Percentiles rank a stretch among this genome's conserved stretches.
Evolutionary conservation across 53 echinoderm and acorn worm species (phyloP).

Genomic region (Crossaster papposus): DNA sequence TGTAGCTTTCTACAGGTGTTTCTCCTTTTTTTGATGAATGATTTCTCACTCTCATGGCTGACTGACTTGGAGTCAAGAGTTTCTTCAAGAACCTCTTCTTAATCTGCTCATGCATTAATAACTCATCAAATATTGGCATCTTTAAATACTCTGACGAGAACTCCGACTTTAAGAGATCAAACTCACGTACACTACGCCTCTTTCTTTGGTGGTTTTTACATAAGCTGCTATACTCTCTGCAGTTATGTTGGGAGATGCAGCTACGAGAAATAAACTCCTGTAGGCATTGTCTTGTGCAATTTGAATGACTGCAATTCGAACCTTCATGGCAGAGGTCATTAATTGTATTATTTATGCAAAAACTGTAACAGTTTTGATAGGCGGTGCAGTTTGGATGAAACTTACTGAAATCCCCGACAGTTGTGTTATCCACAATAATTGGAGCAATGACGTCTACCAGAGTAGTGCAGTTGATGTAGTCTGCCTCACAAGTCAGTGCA

Average conservation of each 20-base stretch:
- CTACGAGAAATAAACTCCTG: conserved; percentile 43
- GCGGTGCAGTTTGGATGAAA: conserved; percentile 40
- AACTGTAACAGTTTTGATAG: conserved; percentile 31
- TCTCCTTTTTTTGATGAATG: neutral
- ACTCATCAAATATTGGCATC: neutral
- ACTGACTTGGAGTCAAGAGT: neutral
- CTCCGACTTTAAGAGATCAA: neutral
- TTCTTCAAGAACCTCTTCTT: conserved; percentile 35
- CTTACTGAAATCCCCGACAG: neutral
- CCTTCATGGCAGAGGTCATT: neutral
- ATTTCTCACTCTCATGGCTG: neutral
- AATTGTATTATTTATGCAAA: neutral
- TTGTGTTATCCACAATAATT: neutral
- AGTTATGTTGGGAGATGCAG: conserved; percentile 40
- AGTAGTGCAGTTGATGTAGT: conserved; percentile 24
- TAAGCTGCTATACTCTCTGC: conserved; percentile 24
- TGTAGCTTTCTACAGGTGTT: neutral
- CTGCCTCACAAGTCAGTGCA: conserved; percentile 16
- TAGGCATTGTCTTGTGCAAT: conserved; percentile 56
- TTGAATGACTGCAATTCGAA: conserved; percentile 29
- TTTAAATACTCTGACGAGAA: neutral
- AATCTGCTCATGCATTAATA: neutral
- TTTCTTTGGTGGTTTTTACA: conserved; percentile 30
- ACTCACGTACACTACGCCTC: conserved; percentile 32
- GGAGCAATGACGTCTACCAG: neutral